Percentiles rank a stretch among this genome's conserved stretches.
These are phyloP conservation scores for Rhyzopertha dominica DNA, from an alignment of 1,140 invertebrate genomes.

Conservation along the genomic window DNA sequence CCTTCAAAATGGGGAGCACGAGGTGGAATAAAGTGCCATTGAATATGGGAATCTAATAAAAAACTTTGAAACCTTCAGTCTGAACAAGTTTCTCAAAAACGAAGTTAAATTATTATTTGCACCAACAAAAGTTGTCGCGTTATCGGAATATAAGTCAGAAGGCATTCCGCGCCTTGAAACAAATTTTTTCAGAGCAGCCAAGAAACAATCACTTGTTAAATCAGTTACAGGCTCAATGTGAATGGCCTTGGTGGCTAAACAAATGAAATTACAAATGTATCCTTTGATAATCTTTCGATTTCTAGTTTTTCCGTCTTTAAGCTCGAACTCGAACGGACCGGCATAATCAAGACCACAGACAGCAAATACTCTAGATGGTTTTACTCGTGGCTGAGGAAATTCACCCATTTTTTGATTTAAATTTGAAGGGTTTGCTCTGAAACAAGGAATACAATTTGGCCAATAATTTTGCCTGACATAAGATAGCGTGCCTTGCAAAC, in stretches of 20 bases:
- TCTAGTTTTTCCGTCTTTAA: constrained; percentile 17
- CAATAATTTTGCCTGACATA: no score
- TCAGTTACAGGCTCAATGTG: constrained; percentile 39
- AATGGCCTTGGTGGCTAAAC: constrained; percentile 34
- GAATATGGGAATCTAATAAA: no score
- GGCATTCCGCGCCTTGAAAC: constrained; percentile 26
- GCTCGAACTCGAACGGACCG: constrained; percentile 22
- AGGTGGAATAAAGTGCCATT: no score
- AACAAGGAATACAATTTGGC: no score
- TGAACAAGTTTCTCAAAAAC: no score
- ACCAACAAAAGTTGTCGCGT: constrained; percentile 12
- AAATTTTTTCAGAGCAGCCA: constrained; percentile 33
- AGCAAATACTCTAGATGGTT: no score
- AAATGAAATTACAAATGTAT: constrained; percentile 38
- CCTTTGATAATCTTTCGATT: constrained; percentile 26
- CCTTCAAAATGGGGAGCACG: no score
- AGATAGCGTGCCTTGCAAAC: no score
- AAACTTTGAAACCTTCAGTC: no score
- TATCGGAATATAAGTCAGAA: constrained; percentile 23
- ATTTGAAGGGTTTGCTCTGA: no score
- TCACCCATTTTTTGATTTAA: no score
- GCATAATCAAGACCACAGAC: constrained; percentile 36
- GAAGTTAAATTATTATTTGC: constrained; percentile 13
- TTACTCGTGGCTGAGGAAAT: no score
- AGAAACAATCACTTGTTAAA: constrained; percentile 25